Evolutionary conservation across 1,140 invertebrate genomes (phyloP).

Genomic region (Diorhabda carinulata): DNA sequence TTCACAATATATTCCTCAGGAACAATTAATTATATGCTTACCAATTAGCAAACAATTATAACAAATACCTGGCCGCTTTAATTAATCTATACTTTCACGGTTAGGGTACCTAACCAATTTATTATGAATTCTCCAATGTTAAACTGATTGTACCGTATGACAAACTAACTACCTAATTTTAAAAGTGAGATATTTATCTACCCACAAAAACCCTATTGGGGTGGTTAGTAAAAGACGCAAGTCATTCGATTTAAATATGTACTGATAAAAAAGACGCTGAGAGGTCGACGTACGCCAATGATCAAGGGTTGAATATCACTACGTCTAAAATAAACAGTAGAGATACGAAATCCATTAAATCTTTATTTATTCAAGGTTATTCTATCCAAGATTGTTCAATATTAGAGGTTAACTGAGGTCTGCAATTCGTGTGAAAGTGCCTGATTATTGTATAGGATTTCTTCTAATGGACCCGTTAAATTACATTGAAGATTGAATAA

Average conservation of each 20-base stretch:
- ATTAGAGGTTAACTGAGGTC: conserved; percentile 7
- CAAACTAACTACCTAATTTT: neutral
- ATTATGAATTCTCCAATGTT: no score
- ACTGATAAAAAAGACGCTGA: neutral
- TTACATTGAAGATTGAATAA: neutral
- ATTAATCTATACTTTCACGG: no score
- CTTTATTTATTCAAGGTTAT: conserved; percentile 15
- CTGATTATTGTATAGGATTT: conserved; percentile 1
- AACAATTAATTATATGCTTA: no score
- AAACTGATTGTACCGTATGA: neutral
- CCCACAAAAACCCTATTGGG: neutral
- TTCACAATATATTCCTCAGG: no score
- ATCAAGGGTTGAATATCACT: conserved; percentile 9
- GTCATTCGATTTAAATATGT: neutral
- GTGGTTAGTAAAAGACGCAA: neutral
- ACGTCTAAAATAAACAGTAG: conserved; percentile 10
- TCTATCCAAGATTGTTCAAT: conserved; percentile 16
- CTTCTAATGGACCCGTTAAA: neutral
- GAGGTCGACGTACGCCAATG: conserved; percentile 5
- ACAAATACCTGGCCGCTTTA: no score
- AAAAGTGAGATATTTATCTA: neutral
- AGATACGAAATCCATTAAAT: conserved; percentile 14
- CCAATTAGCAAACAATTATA: no score
- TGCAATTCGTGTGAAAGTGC: neutral
- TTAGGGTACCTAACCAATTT: no score